Conservation (phyloP, 2,113 vertebrate species). For the Zootoca vivipara region DNA sequence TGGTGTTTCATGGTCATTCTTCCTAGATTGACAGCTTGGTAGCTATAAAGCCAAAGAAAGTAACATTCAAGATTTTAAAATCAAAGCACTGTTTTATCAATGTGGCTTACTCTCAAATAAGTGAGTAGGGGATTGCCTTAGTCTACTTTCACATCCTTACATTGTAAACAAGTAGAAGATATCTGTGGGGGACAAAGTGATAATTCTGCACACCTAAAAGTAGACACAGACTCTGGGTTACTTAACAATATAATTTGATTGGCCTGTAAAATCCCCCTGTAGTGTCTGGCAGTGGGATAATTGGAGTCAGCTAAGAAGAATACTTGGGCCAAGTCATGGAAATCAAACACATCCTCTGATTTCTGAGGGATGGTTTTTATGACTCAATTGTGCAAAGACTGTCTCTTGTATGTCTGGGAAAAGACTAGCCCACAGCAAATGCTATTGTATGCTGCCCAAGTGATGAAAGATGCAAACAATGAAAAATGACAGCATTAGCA, state of each 20-base stretch:
- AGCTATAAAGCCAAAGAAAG: too few relatives aligned
- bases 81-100: not conserved
- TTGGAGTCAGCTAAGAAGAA: not conserved
- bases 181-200: too few relatives aligned
- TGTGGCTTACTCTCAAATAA: not conserved
- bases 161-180: not conserved
- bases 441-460: not conserved
- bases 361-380: not conserved
- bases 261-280: not conserved
- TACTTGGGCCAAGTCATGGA: not conserved
- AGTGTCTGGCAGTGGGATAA: conserved; percentile 18
- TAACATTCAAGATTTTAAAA: too few relatives aligned
- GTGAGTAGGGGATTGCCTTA: not conserved
- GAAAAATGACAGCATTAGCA: not conserved
- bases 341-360: conserved; percentile 1
- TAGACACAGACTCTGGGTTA: not conserved
- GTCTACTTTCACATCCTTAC: not conserved
- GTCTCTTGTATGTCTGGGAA: not conserved
- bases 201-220: not conserved
- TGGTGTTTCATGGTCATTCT: too few relatives aligned
- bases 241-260: not conserved
- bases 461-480: not conserved
- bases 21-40: too few relatives aligned
- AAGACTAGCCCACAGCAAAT: not conserved
- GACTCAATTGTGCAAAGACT: not conserved